Conservation (phyloP, 1,140 invertebrate genomes). For the Lethocerus indicus region DNA sequence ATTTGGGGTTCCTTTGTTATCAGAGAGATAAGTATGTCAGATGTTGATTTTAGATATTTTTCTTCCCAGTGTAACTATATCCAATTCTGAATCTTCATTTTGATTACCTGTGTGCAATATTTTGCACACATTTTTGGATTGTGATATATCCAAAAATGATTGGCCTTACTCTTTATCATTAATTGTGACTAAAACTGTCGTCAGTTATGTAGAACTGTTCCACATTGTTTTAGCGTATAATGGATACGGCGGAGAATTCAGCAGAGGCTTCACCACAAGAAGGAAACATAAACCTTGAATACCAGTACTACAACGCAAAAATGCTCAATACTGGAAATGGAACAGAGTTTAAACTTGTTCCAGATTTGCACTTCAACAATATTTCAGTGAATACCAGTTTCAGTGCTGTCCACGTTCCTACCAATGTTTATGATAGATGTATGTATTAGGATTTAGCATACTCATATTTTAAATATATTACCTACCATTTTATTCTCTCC, state of each 20-base stretch:
- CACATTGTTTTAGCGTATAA: conserved; percentile 49
- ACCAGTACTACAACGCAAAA: conserved; percentile 56
- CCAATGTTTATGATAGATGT: conserved; percentile 87
- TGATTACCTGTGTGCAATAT: too few species aligned
- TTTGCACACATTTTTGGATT: too few species aligned
- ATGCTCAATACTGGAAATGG: conserved; percentile 32
- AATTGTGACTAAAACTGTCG: too few species aligned
- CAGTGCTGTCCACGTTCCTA: conserved; percentile 88
- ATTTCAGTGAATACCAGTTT: conserved; percentile 63
- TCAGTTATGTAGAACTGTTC: too few species aligned
- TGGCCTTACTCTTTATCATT: too few species aligned
- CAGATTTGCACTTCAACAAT: conserved; percentile 60
- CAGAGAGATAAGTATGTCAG: too few species aligned
- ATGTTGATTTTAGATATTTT: too few species aligned
- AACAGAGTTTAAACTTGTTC: conserved; percentile 35
- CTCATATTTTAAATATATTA: conserved; percentile 3
- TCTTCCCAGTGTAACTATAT: too few species aligned
- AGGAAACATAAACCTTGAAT: conserved; percentile 39
- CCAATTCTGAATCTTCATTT: too few species aligned
- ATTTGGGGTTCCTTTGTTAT: too few species aligned
- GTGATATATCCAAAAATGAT: too few species aligned
- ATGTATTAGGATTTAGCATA: conserved; percentile 24
- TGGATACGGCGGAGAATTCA: conserved; percentile 61
- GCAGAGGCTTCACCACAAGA: conserved; percentile 38
- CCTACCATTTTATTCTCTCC: not conserved